phyloP scores from a whole-genome alignment of 2,888 invertebrate genomes.

The Matsumyia berberina region DNA sequence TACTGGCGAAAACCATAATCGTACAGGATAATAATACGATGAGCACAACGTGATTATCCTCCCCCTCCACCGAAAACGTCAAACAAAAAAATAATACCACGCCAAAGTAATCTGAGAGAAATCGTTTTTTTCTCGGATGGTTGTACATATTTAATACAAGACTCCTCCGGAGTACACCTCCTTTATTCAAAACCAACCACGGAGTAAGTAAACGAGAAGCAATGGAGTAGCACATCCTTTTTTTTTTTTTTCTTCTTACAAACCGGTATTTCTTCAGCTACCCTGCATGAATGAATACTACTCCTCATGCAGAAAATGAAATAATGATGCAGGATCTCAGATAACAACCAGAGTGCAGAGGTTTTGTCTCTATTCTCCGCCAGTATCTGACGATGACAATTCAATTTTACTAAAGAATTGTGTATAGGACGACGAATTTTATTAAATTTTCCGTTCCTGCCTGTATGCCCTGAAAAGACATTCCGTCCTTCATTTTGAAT shows the following conservation, averaged over 20 bases:
- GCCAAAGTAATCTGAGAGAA: conserved; percentile 40
- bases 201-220: conserved; percentile 20
- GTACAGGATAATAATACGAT: conserved; percentile 22
- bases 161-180: conserved; percentile 17
- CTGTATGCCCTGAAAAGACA: conserved; percentile 2
- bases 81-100: conserved; percentile 6
- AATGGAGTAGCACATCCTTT: conserved; percentile 6
- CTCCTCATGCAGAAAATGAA: conserved; percentile 46
- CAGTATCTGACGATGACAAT: conserved; percentile 2
- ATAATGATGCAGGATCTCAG: conserved; percentile 42
- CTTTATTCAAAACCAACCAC: conserved; percentile 29
- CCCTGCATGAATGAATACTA: conserved; percentile 34
- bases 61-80: not conserved
- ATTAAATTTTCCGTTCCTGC: conserved; percentile 32
- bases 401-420: conserved; percentile 2
- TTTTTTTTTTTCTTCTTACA: conserved; percentile 6
- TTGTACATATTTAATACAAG: conserved; percentile 40
- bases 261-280: conserved; percentile 34
- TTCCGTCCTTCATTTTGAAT: conserved; percentile 28
- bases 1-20: conserved; percentile 16
- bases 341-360: conserved; percentile 28
- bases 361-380: conserved; percentile 11
- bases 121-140: conserved; percentile 38
- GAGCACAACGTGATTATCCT: conserved; percentile 34
- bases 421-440: conserved; percentile 25